A percentile compares a stretch with the other conserved stretches of the same genome.
Conservation (phyloP, 2,888 invertebrate genomes). For the Proisotoma minuta region DNA sequence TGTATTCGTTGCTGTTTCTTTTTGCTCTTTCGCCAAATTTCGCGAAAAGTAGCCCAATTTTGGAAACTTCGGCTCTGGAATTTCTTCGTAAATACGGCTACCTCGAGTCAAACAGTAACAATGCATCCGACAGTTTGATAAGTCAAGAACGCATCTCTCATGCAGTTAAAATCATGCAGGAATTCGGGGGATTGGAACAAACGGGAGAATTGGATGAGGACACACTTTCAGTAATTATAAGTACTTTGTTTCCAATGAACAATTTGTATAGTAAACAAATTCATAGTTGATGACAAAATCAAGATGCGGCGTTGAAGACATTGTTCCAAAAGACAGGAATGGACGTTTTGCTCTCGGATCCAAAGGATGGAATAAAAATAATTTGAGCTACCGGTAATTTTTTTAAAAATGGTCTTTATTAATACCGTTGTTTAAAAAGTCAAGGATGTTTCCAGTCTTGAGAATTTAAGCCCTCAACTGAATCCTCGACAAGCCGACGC, state of each 20-base stretch:
- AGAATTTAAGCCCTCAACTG: slow-evolving; percentile 65
- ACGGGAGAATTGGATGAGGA: slow-evolving; percentile 64
- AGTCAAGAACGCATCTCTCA: slow-evolving; percentile 61
- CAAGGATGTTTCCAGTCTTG: slow-evolving; percentile 55
- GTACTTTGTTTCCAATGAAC: neutral
- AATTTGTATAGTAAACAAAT: neutral
- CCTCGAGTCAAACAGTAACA: slow-evolving; percentile 53
- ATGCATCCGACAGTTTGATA: slow-evolving; percentile 60
- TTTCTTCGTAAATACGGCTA: slow-evolving; percentile 70
- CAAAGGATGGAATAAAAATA: slow-evolving; percentile 65
- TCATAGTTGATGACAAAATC: slow-evolving; percentile 61
- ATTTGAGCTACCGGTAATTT: slow-evolving; percentile 63
- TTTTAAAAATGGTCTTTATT: neutral
- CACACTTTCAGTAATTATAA: slow-evolving; percentile 57
- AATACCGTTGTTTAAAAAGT: too few relatives aligned
- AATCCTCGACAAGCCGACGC: slow-evolving; percentile 55
- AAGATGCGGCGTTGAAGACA: slow-evolving; percentile 69
- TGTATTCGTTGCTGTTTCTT: too few relatives aligned
- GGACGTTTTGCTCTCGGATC: slow-evolving; percentile 62
- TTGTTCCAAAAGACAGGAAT: slow-evolving; percentile 52
- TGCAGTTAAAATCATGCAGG: slow-evolving; percentile 65
- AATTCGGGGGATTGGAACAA: slow-evolving; percentile 64
- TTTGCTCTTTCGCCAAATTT: too few relatives aligned
- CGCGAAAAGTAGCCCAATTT: too few relatives aligned
- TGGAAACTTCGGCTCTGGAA: too few relatives aligned